phyloP scores from a whole-genome alignment of 2,113 vertebrate genomes.

The Naja naja region DNA sequence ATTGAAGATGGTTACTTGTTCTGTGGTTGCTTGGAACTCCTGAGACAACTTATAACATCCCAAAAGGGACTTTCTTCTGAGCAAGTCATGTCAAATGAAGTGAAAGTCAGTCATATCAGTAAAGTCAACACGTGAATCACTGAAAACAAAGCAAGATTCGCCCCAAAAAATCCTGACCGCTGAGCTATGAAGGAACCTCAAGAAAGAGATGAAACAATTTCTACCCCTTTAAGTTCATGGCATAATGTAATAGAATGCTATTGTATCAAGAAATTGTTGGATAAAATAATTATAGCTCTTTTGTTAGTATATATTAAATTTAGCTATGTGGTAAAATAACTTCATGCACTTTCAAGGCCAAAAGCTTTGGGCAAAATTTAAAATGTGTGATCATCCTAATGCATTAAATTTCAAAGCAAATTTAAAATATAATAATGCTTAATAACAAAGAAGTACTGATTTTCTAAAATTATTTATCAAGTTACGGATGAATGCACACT shows the following conservation, averaged over 20 bases:
- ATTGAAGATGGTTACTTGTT: background rate
- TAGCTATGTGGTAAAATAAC: background rate
- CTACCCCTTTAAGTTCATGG: background rate
- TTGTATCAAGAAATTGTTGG: background rate
- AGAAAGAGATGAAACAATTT: background rate
- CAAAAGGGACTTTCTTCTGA: background rate
- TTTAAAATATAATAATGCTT: background rate
- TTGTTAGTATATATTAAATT: background rate
- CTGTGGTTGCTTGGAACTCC: background rate
- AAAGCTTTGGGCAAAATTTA: background rate
- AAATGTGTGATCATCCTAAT: background rate
- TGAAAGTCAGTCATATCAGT: background rate
- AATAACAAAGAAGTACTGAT: slow-evolving; percentile 3
- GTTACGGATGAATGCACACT: background rate
- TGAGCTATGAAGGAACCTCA: background rate
- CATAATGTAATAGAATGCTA: background rate
- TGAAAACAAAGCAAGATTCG: background rate
- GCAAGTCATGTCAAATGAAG: background rate
- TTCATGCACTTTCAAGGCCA: slow-evolving; percentile 9
- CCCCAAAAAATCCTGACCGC: background rate
- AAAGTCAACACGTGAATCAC: background rate
- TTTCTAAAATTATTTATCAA: background rate
- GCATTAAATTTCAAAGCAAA: background rate
- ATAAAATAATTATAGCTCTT: background rate
- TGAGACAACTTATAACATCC: background rate